phyloP scores from a whole-genome alignment of 2,888 invertebrate genomes.

The Ophion slaviceki region DNA sequence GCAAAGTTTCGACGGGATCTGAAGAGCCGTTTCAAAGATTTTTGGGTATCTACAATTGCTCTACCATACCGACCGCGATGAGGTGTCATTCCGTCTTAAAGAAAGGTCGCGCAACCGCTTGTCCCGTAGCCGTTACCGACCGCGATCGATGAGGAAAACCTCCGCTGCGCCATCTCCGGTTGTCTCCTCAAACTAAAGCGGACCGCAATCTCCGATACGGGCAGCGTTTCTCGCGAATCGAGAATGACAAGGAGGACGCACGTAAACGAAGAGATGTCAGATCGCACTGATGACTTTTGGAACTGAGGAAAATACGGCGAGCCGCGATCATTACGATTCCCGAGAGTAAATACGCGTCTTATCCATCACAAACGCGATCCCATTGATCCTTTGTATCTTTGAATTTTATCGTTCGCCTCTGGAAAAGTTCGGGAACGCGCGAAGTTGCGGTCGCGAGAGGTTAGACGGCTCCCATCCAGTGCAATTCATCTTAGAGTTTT shows the following conservation, averaged over 20 bases:
- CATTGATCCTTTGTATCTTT: not conserved
- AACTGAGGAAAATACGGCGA: conserved; percentile 60
- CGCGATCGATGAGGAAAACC: not conserved
- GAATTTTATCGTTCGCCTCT: conserved; percentile 9
- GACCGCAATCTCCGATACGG: not conserved
- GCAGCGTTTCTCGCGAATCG: not conserved
- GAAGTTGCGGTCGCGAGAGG: conserved; percentile 66
- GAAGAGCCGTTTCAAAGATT: no score
- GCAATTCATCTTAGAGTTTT: not conserved
- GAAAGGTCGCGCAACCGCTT: no score
- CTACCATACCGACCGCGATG: no score
- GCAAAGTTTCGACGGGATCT: no score
- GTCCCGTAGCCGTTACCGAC: no score
- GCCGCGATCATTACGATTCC: conserved; percentile 54
- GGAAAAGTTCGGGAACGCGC: not conserved
- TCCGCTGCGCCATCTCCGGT: conserved; percentile 10
- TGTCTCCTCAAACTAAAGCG: not conserved
- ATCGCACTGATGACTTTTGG: conserved; percentile 72
- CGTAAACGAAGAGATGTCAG: conserved; percentile 72
- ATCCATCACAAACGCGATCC: not conserved
- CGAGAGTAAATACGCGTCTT: conserved; percentile 42
- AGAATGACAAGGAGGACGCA: conserved; percentile 48
- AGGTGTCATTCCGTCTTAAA: no score
- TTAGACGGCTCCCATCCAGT: conserved; percentile 63
- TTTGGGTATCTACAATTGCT: no score